Evolutionary conservation across 1,140 invertebrate species (phyloP).

Genomic region (Spodoptera frugiperda): DNA sequence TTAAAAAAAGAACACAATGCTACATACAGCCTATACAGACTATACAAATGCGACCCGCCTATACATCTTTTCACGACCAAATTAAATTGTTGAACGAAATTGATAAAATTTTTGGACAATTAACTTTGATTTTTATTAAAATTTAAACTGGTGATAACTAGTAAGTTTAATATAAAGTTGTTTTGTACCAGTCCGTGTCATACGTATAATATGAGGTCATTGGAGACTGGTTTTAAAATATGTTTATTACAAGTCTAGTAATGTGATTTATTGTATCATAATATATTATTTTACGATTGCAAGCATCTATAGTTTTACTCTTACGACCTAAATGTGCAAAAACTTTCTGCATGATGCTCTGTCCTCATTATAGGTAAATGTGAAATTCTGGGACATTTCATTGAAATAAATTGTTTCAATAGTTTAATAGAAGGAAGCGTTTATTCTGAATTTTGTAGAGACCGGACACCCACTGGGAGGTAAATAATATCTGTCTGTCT

Average conservation of each 20-base stretch:
- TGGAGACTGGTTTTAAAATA: conserved; percentile 18
- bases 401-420: conserved; percentile 22
- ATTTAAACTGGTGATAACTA: conserved; percentile 9
- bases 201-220: conserved; percentile 8
- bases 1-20: conserved; percentile 6
- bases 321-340: background rate
- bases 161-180: conserved; percentile 19
- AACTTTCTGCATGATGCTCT: background rate
- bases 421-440: background rate
- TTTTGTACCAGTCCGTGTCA: conserved; percentile 10
- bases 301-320: background rate
- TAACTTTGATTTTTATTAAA: background rate
- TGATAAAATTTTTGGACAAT: background rate
- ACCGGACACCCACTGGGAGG: background rate
- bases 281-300: background rate
- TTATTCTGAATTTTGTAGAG: background rate
- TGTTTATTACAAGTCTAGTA: conserved; percentile 3
- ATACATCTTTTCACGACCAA: conserved; percentile 5
- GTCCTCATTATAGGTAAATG: background rate
- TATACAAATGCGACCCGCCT: conserved; percentile 15
- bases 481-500: background rate
- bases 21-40: background rate
- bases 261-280: background rate
- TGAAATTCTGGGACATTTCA: conserved; percentile 2
- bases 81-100: background rate